These are phyloP conservation scores for Rhadina sibilatrix DNA, from an alignment of 2,113 vertebrate genomes.

Conservation along the genomic window DNA sequence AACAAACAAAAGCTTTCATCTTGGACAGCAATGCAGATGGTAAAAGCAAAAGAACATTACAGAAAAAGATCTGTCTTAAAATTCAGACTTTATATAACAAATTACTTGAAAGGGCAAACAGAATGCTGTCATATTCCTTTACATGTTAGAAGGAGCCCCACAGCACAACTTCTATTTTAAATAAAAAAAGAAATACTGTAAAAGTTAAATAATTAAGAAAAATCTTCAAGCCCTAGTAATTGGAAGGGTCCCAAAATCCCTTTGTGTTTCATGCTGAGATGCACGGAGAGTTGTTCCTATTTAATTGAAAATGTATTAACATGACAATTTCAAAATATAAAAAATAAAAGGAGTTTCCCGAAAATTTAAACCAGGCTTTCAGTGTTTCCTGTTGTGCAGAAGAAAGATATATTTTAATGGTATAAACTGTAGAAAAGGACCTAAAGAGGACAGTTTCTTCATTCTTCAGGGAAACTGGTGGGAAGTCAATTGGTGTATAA, in stretches of 20 bases:
- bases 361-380: constrained; percentile 61
- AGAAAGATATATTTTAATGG: constrained; percentile 58
- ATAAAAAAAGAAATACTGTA: constrained; percentile 14
- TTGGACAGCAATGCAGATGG: background rate
- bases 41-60: background rate
- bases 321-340: constrained; percentile 56
- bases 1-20: background rate
- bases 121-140: background rate
- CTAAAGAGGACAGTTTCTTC: constrained; percentile 56
- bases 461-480: constrained; percentile 47
- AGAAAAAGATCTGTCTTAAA: background rate
- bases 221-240: constrained; percentile 32
- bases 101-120: background rate
- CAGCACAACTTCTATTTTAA: constrained; percentile 23
- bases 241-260: constrained; percentile 50
- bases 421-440: constrained; percentile 46
- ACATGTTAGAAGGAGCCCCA: background rate
- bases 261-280: constrained; percentile 57
- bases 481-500: constrained; percentile 51
- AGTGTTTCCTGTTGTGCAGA: constrained; percentile 55
- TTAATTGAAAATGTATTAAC: constrained; percentile 68
- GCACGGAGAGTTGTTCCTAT: constrained; percentile 44
- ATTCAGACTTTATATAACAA: background rate
- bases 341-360: constrained; percentile 62
- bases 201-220: constrained; percentile 55